Percentiles rank a stretch among this genome's conserved stretches.
Evolutionary conservation across 2,888 invertebrate species (phyloP).

Genomic region (Xestia c-nigrum): DNA sequence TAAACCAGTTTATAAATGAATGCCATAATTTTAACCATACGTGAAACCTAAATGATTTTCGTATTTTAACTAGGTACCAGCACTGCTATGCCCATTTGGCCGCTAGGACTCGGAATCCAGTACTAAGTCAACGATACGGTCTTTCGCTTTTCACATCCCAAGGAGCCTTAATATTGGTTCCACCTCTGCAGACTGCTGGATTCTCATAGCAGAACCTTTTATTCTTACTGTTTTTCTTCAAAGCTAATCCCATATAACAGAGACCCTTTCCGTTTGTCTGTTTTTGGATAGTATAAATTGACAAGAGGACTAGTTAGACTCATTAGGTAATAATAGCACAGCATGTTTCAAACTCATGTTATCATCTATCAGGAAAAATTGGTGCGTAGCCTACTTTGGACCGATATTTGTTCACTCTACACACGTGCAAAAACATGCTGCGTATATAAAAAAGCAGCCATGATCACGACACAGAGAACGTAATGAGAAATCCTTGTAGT

Average conservation of each 20-base stretch:
- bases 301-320: not conserved
- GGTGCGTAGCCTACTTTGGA: slow-evolving; percentile 5
- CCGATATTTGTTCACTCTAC: slow-evolving; percentile 12
- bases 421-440: slow-evolving; percentile 20
- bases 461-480: slow-evolving; percentile 48
- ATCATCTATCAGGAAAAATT: not conserved
- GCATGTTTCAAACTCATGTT: not conserved
- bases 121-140: too few species aligned
- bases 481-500: slow-evolving; percentile 35
- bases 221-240: not conserved
- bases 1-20: not conserved
- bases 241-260: not conserved
- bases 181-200: too few species aligned
- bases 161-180: not conserved
- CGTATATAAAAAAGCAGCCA: slow-evolving; percentile 19
- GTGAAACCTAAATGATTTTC: not conserved
- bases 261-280: not conserved
- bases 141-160: not conserved
- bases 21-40: not conserved
- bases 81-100: too few species aligned
- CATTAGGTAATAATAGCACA: not conserved
- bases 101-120: too few species aligned
- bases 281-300: not conserved
- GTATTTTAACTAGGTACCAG: not conserved
- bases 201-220: not conserved